Evolutionary conservation across 2,888 invertebrate genomes (phyloP).

Genomic region (Dasypolia templi): DNA sequence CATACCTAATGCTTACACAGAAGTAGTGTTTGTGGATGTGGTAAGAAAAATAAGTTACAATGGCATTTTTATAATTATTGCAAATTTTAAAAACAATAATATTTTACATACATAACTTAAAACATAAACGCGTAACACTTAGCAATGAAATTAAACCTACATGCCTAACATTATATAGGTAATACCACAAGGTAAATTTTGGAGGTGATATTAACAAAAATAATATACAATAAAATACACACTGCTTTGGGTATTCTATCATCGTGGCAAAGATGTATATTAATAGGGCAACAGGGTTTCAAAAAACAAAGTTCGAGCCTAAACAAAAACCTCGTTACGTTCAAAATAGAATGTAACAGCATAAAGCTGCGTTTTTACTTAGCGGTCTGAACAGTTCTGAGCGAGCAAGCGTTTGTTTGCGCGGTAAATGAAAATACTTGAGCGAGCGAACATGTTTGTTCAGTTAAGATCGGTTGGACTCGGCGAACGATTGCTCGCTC

Average conservation of each 20-base stretch:
- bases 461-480: not conserved
- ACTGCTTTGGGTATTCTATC: not conserved
- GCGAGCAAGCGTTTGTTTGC: not conserved
- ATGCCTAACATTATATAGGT: not conserved
- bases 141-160: conserved; percentile 7
- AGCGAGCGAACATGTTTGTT: not conserved
- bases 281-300: not conserved
- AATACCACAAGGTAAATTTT: conserved; percentile 5
- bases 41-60: conserved; percentile 6
- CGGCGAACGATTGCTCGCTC: not conserved
- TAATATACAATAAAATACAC: not conserved
- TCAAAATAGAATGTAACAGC: not conserved
- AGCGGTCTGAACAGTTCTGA: not conserved
- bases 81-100: not conserved
- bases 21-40: not conserved
- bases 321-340: not conserved
- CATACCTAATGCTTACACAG: conserved; percentile 19
- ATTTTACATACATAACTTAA: conserved; percentile 7
- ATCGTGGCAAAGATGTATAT: not conserved
- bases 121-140: conserved; percentile 9
- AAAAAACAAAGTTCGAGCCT: not conserved
- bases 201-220: not conserved
- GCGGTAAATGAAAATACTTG: not conserved
- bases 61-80: conserved; percentile 15
- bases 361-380: too few species aligned